These are phyloP conservation scores for Tachycineta bicolor DNA, from an alignment of 2,113 vertebrate species.

Conservation along the genomic window DNA sequence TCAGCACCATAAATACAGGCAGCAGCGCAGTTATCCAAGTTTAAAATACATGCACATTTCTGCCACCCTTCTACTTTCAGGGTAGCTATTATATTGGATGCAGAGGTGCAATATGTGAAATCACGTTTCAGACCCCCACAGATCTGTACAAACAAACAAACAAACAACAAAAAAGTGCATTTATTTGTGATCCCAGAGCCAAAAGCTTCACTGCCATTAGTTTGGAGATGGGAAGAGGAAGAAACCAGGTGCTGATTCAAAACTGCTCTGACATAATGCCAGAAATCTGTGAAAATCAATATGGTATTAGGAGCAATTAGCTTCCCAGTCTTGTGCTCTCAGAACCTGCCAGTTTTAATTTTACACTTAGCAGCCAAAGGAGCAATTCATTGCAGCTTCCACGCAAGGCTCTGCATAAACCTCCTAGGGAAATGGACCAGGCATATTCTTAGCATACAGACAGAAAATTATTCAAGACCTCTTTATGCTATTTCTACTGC, in stretches of 20 bases:
- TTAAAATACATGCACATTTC: neutral
- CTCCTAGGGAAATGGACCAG: neutral
- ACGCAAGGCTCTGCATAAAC: neutral
- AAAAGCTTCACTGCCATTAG: neutral
- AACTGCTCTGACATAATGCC: slow-evolving; percentile 1
- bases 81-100: neutral
- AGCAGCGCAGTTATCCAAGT: neutral
- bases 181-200: neutral
- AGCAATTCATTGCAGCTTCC: slow-evolving; percentile 2
- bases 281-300: slow-evolving; percentile 8
- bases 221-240: neutral
- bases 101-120: neutral
- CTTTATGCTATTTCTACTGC: neutral
- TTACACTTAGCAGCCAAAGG: slow-evolving; percentile 18
- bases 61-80: neutral
- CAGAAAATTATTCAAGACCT: neutral
- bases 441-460: neutral
- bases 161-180: neutral
- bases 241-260: slow-evolving; percentile 15
- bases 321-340: neutral
- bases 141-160: neutral
- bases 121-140: neutral
- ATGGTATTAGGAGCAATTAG: slow-evolving; percentile 30
- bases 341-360: slow-evolving; percentile 39
- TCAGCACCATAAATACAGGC: neutral